phyloP scores from a whole-genome alignment of 2,113 vertebrate genomes.

The Jacana jacana region DNA sequence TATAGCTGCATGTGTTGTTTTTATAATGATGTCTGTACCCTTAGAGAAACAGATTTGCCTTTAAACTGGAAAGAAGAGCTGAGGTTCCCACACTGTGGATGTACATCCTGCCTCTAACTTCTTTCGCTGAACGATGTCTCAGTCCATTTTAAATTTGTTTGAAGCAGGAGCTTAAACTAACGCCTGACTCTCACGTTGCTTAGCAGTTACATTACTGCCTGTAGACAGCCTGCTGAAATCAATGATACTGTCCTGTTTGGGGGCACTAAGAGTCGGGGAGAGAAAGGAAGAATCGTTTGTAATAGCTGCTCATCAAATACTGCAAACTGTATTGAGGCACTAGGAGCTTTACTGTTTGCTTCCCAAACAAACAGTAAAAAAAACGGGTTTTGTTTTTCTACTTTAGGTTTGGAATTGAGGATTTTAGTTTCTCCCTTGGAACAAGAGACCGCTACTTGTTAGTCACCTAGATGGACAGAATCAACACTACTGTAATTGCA shows the following conservation, averaged over 20 bases:
- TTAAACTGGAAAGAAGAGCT: neutral
- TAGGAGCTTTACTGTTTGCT: neutral
- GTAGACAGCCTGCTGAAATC: neutral
- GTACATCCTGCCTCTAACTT: neutral
- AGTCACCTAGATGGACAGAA: neutral
- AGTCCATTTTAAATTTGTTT: neutral
- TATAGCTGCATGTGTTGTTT: neutral
- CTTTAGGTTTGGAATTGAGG: neutral
- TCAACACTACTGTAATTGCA: neutral
- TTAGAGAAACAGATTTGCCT: neutral
- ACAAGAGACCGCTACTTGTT: neutral
- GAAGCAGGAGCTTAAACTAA: neutral
- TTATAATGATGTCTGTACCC: accelerated
- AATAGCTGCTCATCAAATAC: neutral
- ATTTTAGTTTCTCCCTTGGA: neutral
- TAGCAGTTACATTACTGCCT: neutral
- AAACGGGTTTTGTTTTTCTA: neutral
- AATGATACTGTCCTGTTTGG: neutral
- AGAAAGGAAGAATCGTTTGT: neutral
- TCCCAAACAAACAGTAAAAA: no score
- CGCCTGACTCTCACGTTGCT: neutral
- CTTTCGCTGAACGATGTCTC: neutral
- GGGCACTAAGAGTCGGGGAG: neutral
- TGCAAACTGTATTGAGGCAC: neutral
- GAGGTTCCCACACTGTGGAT: accelerated